Evolutionary conservation across 1,140 invertebrate genomes (phyloP).

Genomic region (Drosophila yakuba): DNA sequence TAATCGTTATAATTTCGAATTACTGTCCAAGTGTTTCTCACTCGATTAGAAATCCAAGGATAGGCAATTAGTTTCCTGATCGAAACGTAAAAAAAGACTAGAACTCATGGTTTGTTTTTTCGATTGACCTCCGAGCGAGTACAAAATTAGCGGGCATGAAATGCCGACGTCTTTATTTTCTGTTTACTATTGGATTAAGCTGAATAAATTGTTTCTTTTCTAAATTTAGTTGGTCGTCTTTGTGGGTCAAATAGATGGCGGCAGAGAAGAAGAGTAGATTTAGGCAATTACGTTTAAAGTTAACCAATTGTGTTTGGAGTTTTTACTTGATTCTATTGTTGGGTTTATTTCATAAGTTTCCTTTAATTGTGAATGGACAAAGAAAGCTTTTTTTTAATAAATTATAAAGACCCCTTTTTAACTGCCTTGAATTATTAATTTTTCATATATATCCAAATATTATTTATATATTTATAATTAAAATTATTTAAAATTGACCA

Average conservation of each 20-base stretch:
- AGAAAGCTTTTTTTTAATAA: too few relatives aligned
- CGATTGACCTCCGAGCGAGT: constrained; percentile 63
- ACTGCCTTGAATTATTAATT: too few relatives aligned
- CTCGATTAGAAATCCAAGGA: background rate
- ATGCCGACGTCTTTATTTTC: constrained; percentile 61
- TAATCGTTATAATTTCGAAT: background rate
- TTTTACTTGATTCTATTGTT: too few relatives aligned
- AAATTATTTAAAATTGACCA: too few relatives aligned
- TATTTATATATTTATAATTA: too few relatives aligned
- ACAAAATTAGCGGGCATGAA: constrained; percentile 72
- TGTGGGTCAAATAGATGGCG: constrained; percentile 59
- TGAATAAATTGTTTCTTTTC: constrained; percentile 64
- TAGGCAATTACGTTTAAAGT: background rate
- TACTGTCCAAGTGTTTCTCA: background rate
- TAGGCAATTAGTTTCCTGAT: background rate
- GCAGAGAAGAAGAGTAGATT: constrained; percentile 7
- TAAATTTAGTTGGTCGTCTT: constrained; percentile 57
- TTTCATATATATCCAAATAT: too few relatives aligned
- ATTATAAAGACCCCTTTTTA: too few relatives aligned
- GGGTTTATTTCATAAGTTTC: too few relatives aligned
- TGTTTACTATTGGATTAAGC: constrained; percentile 57
- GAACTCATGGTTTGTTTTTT: constrained; percentile 13
- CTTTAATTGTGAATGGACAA: too few relatives aligned
- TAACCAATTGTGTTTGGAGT: too few relatives aligned
- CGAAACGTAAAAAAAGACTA: constrained; percentile 21